These are phyloP conservation scores for Emydoidea blandingii DNA, from an alignment of 2,797 vertebrate genomes.

Conservation along the genomic window DNA sequence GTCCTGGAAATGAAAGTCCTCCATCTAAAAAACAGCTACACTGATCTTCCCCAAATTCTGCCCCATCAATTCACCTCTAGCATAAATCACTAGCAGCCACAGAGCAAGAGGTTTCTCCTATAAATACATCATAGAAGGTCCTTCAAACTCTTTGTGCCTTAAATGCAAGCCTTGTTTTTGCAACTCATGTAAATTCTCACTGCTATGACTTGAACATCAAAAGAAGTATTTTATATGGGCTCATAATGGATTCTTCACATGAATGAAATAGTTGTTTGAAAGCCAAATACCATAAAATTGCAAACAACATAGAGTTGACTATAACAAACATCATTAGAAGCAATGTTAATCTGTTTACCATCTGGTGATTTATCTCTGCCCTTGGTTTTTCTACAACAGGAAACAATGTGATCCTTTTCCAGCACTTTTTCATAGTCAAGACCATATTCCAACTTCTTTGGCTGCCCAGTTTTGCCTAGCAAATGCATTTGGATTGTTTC, in stretches of 20 bases:
- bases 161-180: constrained; percentile 2
- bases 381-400: constrained; percentile 35
- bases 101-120: neutral
- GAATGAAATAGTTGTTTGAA: constrained; percentile 52
- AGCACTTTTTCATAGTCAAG: constrained; percentile 16
- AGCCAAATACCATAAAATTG: constrained; percentile 60
- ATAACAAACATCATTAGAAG: constrained; percentile 46
- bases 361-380: constrained; percentile 45
- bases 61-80: neutral
- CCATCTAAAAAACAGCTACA: neutral
- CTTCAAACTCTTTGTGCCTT: neutral
- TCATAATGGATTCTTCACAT: constrained; percentile 22
- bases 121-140: neutral
- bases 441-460: constrained; percentile 5
- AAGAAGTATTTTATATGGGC: constrained; percentile 11
- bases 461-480: neutral
- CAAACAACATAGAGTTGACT: constrained; percentile 27
- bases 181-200: neutral
- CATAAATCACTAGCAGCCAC: neutral
- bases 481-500: neutral
- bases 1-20: neutral
- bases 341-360: constrained; percentile 56
- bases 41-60: neutral
- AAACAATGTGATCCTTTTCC: constrained; percentile 40
- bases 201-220: neutral